Evolutionary conservation across 2,888 invertebrate genomes (phyloP), one percentile per base, ranked within the genome.

Genomic region (Tenthredo notha): DNA sequence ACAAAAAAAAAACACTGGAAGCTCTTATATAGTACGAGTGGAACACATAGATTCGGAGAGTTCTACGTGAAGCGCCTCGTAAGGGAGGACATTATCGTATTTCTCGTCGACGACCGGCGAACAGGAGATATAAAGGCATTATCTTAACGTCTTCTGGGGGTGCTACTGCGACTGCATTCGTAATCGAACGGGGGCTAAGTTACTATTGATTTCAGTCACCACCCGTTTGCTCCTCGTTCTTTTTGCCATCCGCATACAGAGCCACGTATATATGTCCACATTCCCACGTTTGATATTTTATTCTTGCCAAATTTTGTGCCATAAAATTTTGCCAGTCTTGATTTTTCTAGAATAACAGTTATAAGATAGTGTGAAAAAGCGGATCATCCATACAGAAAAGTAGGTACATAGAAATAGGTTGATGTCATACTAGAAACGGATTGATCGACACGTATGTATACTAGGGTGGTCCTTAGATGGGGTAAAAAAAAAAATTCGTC

Each of bases 81-180:
- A 83, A 83, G 83, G 67, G 43, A 70, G 83, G 83, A 83, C 83
- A 83, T 83, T 83, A 83, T 83, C 83, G 83, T 83, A 83, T 83
- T 83, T 83, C 83, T 83, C 83, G 50, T 70, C 67, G 83, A 83
- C 83, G 83, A 83, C 83, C 83, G 83, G 83, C 83, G 83, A 83
- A 83, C 83, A 83, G 83, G 83, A 83, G 83, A 83, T 83, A 83
- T 83, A 83, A 83, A 83, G 83, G 83, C 83, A 83, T 83, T 83
- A 83, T 83, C 83, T 83, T 83, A 83, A 83, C 83, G 83, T 83
- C 83, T 83, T 83, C 83, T 83, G 83, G 83, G 83, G 83, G 83
- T 83, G 83, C 83, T 83, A 83, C 83, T 83, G 70, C 83, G 83
- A 83, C 83, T 83, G 83, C 83, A 83, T 83, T 70, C 83, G 83